Percentiles rank a stretch among this genome's conserved stretches.
These are phyloP conservation scores for Papilio polyxenes DNA, from an alignment of 1,140 invertebrate genomes.

Conservation along the genomic window DNA sequence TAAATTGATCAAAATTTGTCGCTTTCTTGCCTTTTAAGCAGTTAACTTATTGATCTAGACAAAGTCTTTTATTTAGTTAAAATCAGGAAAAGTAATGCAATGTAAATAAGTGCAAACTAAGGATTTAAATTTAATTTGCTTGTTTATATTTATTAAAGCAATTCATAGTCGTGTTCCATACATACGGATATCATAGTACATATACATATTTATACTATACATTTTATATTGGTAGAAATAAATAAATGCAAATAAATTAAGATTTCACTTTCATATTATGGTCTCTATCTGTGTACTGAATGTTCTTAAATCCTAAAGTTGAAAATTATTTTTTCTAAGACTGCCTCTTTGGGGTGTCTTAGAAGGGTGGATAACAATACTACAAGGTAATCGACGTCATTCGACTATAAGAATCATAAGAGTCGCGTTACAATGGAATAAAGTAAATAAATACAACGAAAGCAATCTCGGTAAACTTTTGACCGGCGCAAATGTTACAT, in stretches of 20 bases:
- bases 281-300: no score
- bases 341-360: no score
- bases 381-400: not conserved
- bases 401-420: not conserved
- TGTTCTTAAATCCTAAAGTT: no score
- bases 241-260: no score
- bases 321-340: no score
- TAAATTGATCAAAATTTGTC: not conserved
- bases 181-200: conserved; percentile 35
- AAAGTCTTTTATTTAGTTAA: not conserved
- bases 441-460: not conserved
- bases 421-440: not conserved
- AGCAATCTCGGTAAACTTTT: no score
- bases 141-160: not conserved
- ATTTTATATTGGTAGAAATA: no score
- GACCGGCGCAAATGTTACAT: no score
- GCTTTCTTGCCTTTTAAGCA: not conserved
- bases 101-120: not conserved
- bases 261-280: no score
- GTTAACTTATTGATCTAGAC: not conserved
- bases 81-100: not conserved
- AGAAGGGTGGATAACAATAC: no score
- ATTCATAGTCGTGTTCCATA: conserved; percentile 23
- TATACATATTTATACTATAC: not conserved
- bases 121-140: not conserved